Percentiles rank a stretch among this genome's conserved stretches.
These are phyloP conservation scores for Arge pagana DNA, from an alignment of 2,888 invertebrate genomes.

Conservation along the genomic window DNA sequence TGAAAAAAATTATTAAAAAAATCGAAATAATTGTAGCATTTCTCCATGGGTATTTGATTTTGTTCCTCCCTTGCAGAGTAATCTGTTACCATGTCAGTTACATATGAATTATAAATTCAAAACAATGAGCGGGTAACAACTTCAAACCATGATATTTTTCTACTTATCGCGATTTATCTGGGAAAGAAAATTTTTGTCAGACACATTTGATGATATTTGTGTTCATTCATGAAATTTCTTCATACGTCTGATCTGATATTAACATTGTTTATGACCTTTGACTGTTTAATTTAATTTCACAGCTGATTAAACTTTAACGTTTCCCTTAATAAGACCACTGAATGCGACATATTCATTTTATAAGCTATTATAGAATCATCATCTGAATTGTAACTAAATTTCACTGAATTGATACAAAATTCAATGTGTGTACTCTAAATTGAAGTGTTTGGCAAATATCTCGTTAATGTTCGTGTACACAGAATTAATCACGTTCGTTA, in stretches of 20 bases:
- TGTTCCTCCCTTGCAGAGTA: not conserved
- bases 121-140: not conserved
- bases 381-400: not conserved
- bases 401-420: slow-evolving; percentile 2
- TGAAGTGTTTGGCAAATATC: not conserved
- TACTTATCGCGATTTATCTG: not conserved
- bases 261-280: slow-evolving; percentile 4
- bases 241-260: slow-evolving; percentile 1
- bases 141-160: not conserved
- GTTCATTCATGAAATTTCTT: not conserved
- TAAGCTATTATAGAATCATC: not conserved
- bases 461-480: not conserved
- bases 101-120: not conserved
- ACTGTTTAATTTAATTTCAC: no score
- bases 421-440: not conserved
- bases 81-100: slow-evolving; percentile 4
- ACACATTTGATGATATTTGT: not conserved
- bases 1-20: not conserved
- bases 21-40: not conserved
- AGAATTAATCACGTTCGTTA: not conserved
- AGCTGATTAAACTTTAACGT: no score
- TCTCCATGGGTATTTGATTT: not conserved
- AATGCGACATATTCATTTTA: no score
- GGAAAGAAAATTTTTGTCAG: slow-evolving; percentile 3
- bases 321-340: no score